Evolutionary conservation across 2,113 vertebrate genomes (phyloP).

Genomic region (Ailurus styani): DNA sequence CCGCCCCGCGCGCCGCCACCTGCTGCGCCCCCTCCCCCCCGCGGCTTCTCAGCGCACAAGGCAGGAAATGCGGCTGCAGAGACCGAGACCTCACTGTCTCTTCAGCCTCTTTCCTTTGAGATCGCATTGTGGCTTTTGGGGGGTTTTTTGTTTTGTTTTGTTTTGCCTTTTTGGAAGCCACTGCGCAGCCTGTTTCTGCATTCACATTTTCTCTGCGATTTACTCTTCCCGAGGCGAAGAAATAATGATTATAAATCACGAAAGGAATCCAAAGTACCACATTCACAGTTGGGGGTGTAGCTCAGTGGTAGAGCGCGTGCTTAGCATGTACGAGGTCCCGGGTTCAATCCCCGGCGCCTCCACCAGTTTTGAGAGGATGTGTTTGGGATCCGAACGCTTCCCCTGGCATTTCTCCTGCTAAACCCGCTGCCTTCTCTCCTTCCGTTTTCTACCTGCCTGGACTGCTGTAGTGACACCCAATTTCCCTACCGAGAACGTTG

Average conservation of each 20-base stretch:
- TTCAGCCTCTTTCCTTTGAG: background rate
- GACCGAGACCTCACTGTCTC: no score
- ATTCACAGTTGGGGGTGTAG: background rate
- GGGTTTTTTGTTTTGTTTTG: background rate
- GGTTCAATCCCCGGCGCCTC: conserved; percentile 64
- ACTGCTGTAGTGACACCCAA: fast-evolving
- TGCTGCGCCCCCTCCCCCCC: background rate
- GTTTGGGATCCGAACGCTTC: fast-evolving
- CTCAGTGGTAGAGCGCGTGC: conserved; percentile 75
- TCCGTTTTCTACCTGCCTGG: background rate
- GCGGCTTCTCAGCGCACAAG: fast-evolving
- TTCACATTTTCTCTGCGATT: fast-evolving
- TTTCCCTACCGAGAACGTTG: background rate
- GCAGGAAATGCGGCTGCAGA: no score
- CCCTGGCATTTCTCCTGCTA: background rate
- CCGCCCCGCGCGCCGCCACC: background rate
- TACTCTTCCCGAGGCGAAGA: background rate
- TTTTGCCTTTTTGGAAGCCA: background rate
- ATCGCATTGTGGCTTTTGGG: background rate
- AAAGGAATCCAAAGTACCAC: fast-evolving
- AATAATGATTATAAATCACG: background rate
- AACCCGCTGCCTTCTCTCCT: background rate
- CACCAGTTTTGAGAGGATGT: fast-evolving
- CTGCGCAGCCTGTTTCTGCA: background rate
- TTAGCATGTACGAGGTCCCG: conserved; percentile 74